Base-by-base conservation (phyloP, 2,113 vertebrate genomes). In the Triplophysa siluroides region DNA sequence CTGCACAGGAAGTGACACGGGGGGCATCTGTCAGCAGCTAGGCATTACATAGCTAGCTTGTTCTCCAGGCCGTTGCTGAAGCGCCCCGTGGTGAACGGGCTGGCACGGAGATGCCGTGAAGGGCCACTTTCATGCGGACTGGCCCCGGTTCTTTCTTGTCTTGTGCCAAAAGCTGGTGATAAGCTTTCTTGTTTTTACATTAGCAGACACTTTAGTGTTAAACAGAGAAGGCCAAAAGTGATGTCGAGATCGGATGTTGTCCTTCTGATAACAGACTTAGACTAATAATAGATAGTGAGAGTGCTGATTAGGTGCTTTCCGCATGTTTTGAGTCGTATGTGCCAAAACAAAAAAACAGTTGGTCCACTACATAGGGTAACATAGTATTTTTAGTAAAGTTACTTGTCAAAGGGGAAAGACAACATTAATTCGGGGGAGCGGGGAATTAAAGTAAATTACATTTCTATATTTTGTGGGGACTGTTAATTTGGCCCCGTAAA, bases 1-100 rank as follows among this genome's bases (percentile, higher is more conserved):
- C 68, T 60, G 12, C 64, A 74, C 81, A 86, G 85, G 87, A 88
- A 88, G 85, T 83, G 65, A 60, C 77, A 77, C 83, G 41, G 83
- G 64, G 41, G 79, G 79, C 62, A 75, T 86, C 84, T 82, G 77
- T 87, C 85, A 85, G 67, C 81, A 73, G 75, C 70, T 47, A 56
- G 68, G 78, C 83, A 79, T 84, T 81, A 68, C 50, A 3, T 10
- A 9, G 26, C 12, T 61, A 8, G 4, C 45, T 68, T 47, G 61
- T 66, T 81, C 74, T 58, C 67, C 65, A 19, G 38, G 78, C 56
- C 66, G 16, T 23, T 23, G 29, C 71, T 63, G 61, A 63, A 63
- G 2, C 24, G 6, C 13, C 8, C 23, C 56, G 14, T 13, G 1
- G 56, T 50, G 26, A 73, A 60, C 54, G 16, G 38, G 41, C 73